phyloP scores from a whole-genome alignment of 2,797 vertebrate species.

The Myripristis murdjan region DNA sequence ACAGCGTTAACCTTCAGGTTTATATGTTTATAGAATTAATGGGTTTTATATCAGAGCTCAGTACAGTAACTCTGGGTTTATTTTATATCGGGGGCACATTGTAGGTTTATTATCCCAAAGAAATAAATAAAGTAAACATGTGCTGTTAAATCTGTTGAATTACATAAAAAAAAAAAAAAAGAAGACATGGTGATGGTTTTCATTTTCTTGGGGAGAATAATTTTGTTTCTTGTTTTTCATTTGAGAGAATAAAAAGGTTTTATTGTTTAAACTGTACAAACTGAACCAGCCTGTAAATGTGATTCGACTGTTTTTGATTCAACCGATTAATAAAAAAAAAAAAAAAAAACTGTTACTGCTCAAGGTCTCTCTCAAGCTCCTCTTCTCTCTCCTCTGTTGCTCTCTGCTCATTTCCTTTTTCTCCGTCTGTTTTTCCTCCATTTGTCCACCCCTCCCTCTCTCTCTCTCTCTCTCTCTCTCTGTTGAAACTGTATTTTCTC shows the following conservation, averaged over 20 bases:
- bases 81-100: conserved; percentile 20
- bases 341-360: conserved; percentile 84
- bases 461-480: not conserved
- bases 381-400: not conserved
- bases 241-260: conserved; percentile 22
- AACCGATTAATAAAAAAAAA: no score
- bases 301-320: no score
- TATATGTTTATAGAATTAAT: conserved; percentile 25
- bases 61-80: conserved; percentile 24
- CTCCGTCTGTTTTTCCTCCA: not conserved
- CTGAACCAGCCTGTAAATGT: conserved; percentile 79
- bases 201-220: conserved; percentile 44
- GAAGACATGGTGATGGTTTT: conserved; percentile 84
- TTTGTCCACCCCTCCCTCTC: not conserved
- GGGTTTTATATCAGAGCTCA: conserved; percentile 22
- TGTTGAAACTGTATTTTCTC: no score
- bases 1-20: no score
- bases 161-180: conserved; percentile 54
- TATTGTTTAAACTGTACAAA: conserved; percentile 36
- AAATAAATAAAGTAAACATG: no score
- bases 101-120: conserved; percentile 7
- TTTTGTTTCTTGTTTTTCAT: conserved; percentile 4
- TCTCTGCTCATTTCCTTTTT: not conserved
- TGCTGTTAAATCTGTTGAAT: not conserved
- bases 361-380: not conserved